Base-by-base conservation (phyloP, 2,113 vertebrate species). In the Haemorhous mexicanus region DNA sequence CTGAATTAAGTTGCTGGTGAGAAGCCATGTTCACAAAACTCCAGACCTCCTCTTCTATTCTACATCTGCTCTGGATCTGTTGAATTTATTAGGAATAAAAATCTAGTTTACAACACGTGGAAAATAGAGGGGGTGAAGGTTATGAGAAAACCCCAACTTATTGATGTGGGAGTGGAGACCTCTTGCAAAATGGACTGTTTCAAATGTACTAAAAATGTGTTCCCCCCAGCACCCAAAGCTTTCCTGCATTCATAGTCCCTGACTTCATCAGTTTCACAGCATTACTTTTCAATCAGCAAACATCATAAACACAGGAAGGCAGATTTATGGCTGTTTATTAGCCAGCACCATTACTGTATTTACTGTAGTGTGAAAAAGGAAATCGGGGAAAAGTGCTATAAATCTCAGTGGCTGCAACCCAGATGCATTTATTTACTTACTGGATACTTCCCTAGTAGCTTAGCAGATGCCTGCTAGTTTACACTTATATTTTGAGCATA, bases 401-500 rank as follows among this genome's bases (percentile, higher is more conserved):
- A 96, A 97, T 96, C 96, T 96, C 68, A 23, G 88, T 86, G 83
- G 73, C 88, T 97, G 94, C 93, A 95, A 94, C 96, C 91, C 94
- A 97, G 95, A 95, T 97, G 93, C 92, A 95, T 96, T 97, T 96
- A 95, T 97, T 96, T 97, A 97, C 93, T 96, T 96, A 78, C 92
- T 96, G 95, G 95, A 91, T 95, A 90, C 82, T 94, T 95, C 68
- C 35, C 83, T 92, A 80, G 85, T 92, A 95, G 94, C 83, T 95
- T 58, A 96, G 90, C 95, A 96, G 93, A 95, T 94, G 93, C 76
- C 85, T 96, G 85, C 90, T 89, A 88, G 83, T 88, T 96, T 96
- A 61, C 94, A 95, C 89, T 32, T 92, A 76, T 96, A 94, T 96
- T 97, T 96, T 94, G 88, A 93, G 92, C 88, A 35, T 88, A 86